Base-by-base conservation (phyloP, 2,797 vertebrate genomes). In the Rhinatrema bivittatum region DNA sequence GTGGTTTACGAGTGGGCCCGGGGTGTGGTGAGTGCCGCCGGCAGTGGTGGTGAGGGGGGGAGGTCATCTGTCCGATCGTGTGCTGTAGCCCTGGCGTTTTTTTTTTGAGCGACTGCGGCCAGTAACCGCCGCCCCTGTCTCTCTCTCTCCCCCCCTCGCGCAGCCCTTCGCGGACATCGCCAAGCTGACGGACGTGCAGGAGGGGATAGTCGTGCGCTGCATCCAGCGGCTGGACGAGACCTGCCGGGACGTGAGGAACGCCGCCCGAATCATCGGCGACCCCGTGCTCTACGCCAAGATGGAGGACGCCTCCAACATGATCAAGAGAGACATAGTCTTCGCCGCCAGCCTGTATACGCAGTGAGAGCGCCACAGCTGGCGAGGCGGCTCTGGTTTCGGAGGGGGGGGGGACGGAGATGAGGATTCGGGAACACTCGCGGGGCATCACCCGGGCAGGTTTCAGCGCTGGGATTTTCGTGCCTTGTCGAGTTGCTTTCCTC, bases 1-100 rank as follows among this genome's bases (percentile, higher is more conserved):
- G 91, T 94, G 50, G 92, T 93, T 21, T 93, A 94, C 43, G 93
- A 93, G 75, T 95, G 92, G 92, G 92, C 92, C 50, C 73, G 89
- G 49, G 92, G 91, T 65, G 89, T 93, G 91, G 91, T 94, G 68
- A 87, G 86, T 13, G 10, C 11, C 12, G 5, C 13, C n/a, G 30
- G 11, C 10, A 21, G 16, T 13, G 7, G 6, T 6, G 26, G 6
- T 7, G 15, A 3, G 6, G 10, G 20, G 32, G 42, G 31, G 6
- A 9, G 25, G 23, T 19, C 27, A 3, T 11, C 8, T 27, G 7
- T 8, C 3, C 12, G 3, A n/a, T n/a, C n/a, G n/a, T n/a, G n/a
- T n/a, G n/a, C n/a, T n/a, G n/a, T n/a, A n/a, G n/a, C n/a, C n/a
- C n/a, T n/a, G n/a, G n/a, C n/a, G n/a, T n/a, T n/a, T n/a, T n/a